phyloP scores from a whole-genome alignment of 2,113 vertebrate species.

The Sigmodon hispidus region DNA sequence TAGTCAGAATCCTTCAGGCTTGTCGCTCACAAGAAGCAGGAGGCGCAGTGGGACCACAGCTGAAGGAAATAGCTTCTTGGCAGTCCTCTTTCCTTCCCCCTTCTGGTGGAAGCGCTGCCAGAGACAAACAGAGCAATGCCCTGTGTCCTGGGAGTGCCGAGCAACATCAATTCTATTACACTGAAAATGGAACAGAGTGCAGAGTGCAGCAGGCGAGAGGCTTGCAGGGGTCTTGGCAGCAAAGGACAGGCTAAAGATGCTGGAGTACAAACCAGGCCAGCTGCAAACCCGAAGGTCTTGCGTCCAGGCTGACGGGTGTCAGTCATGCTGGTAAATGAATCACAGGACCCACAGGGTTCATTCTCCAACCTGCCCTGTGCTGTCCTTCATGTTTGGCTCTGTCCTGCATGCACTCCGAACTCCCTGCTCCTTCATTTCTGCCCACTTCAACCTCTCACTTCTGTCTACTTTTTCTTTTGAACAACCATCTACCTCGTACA shows the following conservation, averaged over 20 bases:
- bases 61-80: conserved; percentile 64
- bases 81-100: conserved; percentile 21
- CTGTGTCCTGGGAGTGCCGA: conserved; percentile 53
- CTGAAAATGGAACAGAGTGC: conserved; percentile 59
- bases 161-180: conserved; percentile 67
- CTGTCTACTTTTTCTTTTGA: neutral
- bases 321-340: neutral
- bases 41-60: neutral
- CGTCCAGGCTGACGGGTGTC: neutral
- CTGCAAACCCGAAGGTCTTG: neutral
- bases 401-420: neutral
- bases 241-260: neutral
- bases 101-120: conserved; percentile 56
- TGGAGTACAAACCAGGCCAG: neutral
- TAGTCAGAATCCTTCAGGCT: conserved; percentile 7
- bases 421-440: neutral
- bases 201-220: conserved; percentile 28
- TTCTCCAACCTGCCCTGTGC: neutral
- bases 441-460: neutral
- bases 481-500: neutral
- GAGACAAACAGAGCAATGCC: conserved; percentile 55
- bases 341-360: neutral
- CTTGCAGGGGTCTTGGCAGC: conserved; percentile 52
- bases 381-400: neutral
- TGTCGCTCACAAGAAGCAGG: conserved; percentile 35